A percentile compares a stretch with the other conserved stretches of the same genome.
Conservation (phyloP, 2,113 vertebrate species). For the Entelurus aequoreus region DNA sequence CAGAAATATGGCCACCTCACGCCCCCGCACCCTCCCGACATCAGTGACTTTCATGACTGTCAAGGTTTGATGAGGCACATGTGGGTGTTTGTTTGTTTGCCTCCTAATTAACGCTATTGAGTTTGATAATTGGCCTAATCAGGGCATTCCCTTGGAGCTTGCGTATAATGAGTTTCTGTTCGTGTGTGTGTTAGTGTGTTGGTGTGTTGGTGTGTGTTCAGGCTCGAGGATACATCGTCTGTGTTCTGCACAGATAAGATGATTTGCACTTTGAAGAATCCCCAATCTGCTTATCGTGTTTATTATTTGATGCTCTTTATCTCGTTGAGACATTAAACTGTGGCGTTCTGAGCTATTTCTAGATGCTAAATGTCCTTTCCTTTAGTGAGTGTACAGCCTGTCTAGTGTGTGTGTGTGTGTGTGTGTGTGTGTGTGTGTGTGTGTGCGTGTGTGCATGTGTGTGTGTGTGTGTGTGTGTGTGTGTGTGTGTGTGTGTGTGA, state of each 20-base stretch:
- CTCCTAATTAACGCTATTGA: conserved; percentile 38
- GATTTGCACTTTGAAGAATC: conserved; percentile 40
- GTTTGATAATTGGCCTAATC: conserved; percentile 39
- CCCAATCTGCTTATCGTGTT: conserved; percentile 31
- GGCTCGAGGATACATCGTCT: conserved; percentile 20
- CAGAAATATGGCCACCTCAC: too few relatives aligned
- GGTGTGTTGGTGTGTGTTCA: conserved; percentile 14
- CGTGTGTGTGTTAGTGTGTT: conserved; percentile 10
- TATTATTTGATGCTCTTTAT: conserved; percentile 9
- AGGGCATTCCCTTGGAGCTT: conserved; percentile 29
- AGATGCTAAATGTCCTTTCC: conserved; percentile 21
- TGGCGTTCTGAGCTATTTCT: conserved; percentile 39
- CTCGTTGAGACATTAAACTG: conserved; percentile 21
- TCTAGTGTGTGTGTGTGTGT: conserved; percentile 6
- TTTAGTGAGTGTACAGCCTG: conserved; percentile 31
- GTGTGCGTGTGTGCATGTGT: too few relatives aligned
- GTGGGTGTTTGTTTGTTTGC: conserved; percentile 6
- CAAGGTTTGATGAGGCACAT: conserved; percentile 4
- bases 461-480: conserved; percentile 6
- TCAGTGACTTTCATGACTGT: conserved; percentile 14
- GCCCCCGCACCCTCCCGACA: conserved; percentile 1
- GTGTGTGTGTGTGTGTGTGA: conserved; percentile 4
- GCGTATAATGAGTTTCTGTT: conserved; percentile 43
- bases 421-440: conserved; percentile 7
- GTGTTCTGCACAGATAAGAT: conserved; percentile 37